These are phyloP conservation scores for Xiphorhynchus erythropygius DNA, from an alignment of 2,797 vertebrate genomes.

Conservation along the genomic window DNA sequence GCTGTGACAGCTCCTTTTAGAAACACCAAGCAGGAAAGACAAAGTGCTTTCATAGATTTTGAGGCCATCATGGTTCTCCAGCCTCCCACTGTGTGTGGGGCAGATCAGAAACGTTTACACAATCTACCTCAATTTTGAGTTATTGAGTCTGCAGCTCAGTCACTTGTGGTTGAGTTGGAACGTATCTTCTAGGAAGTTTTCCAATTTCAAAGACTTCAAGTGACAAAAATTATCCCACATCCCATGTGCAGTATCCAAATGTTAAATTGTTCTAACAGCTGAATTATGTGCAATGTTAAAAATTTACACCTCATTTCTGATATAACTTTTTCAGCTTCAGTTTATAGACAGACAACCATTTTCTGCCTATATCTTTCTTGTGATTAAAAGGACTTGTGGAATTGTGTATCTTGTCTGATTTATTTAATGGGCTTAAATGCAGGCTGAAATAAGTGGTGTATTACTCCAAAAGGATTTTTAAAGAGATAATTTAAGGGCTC, in stretches of 20 bases:
- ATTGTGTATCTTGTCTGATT: background rate
- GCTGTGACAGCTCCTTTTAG: background rate
- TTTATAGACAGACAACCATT: background rate
- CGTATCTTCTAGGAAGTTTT: conserved; percentile 48
- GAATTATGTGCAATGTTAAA: conserved; percentile 47
- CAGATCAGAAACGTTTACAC: background rate
- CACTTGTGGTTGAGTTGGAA: conserved; percentile 32
- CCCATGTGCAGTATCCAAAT: conserved; percentile 40
- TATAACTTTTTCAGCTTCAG: conserved; percentile 18
- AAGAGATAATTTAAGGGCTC: background rate
- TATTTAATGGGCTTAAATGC: background rate
- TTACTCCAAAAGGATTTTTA: background rate
- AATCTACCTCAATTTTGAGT: background rate
- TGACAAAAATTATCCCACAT: conserved; percentile 61
- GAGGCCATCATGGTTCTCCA: background rate
- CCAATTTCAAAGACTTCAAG: conserved; percentile 46
- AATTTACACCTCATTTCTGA: conserved; percentile 45
- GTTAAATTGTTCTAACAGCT: conserved; percentile 52
- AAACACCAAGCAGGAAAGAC: background rate
- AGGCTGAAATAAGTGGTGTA: background rate
- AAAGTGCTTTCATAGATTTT: background rate
- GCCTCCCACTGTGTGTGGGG: background rate
- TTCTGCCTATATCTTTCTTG: background rate
- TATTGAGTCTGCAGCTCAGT: conserved; percentile 46
- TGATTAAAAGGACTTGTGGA: background rate